Percentiles rank a stretch among this genome's conserved stretches.
phyloP scores from a whole-genome alignment of 2,797 vertebrate genomes.

The Cuniculus paca region DNA sequence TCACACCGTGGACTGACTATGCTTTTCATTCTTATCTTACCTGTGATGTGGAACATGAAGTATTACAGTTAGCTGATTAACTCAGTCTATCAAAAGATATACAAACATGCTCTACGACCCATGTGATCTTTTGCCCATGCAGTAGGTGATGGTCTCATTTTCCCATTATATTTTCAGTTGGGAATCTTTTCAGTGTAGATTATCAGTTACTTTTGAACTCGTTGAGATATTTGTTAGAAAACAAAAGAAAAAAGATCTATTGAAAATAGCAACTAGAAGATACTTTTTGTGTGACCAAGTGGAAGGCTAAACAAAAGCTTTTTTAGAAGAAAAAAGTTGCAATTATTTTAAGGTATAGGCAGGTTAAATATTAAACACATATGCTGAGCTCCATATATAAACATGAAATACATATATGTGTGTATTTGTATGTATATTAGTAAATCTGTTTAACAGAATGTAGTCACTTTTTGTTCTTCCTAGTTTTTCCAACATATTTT shows the following conservation, averaged over 20 bases:
- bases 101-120: not conserved
- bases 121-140: not conserved
- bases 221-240: not conserved
- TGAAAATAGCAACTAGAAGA: not conserved
- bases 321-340: not conserved
- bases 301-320: not conserved
- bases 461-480: not conserved
- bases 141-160: not conserved
- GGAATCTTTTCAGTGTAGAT: not conserved
- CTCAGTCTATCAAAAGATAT: not conserved
- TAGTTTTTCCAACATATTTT: not conserved
- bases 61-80: not conserved
- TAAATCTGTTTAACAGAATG: not conserved
- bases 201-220: not conserved
- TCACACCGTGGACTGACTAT: not conserved
- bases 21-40: not conserved
- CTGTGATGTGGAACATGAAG: not conserved
- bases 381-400: not conserved
- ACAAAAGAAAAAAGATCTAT: not conserved
- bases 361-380: not conserved
- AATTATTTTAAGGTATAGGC: not conserved
- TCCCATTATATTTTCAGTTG: not conserved
- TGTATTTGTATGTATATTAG: not conserved
- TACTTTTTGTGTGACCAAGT: not conserved
- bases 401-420: no score